Evolutionary conservation across 2,113 vertebrate species (phyloP).

Genomic region (Bucco capensis): DNA sequence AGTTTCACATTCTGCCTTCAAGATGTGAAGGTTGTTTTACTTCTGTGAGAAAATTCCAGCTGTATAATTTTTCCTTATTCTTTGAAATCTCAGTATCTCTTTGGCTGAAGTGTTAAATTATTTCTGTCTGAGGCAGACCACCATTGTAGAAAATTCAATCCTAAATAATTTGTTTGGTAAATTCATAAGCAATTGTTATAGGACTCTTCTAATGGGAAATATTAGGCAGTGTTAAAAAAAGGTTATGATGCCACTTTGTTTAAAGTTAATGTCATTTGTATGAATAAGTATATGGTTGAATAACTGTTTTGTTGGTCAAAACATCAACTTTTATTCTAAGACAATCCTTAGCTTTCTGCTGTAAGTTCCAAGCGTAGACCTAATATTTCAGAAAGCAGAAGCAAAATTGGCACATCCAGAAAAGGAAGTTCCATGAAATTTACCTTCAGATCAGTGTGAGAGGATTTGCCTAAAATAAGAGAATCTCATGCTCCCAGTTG

Average conservation of each 20-base stretch:
- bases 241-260: slow-evolving; percentile 5
- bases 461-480: not conserved
- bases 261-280: slow-evolving; percentile 6
- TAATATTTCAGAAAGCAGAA: not conserved
- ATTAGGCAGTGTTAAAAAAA: slow-evolving; percentile 34
- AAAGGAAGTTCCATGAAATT: not conserved
- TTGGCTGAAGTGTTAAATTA: not conserved
- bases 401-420: not conserved
- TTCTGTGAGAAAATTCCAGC: slow-evolving; percentile 11
- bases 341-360: not conserved
- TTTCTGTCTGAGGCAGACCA: slow-evolving; percentile 3
- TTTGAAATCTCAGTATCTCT: not conserved
- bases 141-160: not conserved
- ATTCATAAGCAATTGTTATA: not conserved
- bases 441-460: not conserved
- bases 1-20: slow-evolving; percentile 15
- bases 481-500: not conserved
- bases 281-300: not conserved
- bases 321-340: not conserved
- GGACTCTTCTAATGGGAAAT: not conserved
- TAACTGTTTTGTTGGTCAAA: not conserved
- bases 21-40: not conserved
- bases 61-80: not conserved
- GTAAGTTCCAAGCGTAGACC: not conserved
- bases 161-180: slow-evolving; percentile 17